phyloP scores from a whole-genome alignment of 2,797 vertebrate species.

The Pipistrellus pygmaeus region DNA sequence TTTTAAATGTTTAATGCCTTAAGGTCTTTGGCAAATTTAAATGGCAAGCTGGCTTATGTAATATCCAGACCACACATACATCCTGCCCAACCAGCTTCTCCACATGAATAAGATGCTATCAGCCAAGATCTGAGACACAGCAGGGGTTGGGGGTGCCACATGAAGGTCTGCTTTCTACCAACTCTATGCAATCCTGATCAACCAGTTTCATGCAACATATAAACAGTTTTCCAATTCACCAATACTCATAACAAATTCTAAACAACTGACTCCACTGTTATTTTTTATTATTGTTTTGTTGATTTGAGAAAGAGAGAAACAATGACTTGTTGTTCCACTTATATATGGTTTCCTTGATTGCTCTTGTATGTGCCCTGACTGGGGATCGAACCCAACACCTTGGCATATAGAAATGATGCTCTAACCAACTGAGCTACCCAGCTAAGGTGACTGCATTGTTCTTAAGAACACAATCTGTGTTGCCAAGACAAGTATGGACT shows the following conservation, averaged over 20 bases:
- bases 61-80: conserved; percentile 48
- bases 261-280: neutral
- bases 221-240: conserved; percentile 36
- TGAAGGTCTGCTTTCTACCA: conserved; percentile 38
- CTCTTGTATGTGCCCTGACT: neutral
- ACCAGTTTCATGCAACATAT: neutral
- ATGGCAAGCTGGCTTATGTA: conserved; percentile 21
- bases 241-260: neutral
- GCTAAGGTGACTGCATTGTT: neutral
- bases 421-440: neutral
- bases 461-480: neutral
- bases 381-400: neutral
- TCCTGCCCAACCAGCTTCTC: conserved; percentile 62
- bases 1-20: conserved; percentile 18
- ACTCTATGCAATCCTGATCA: conserved; percentile 17
- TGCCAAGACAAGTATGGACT: neutral
- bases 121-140: neutral
- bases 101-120: conserved; percentile 34
- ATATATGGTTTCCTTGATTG: neutral
- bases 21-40: conserved; percentile 51
- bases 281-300: neutral
- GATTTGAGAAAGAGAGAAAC: neutral
- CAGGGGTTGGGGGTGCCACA: conserved; percentile 3
- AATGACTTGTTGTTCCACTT: neutral
- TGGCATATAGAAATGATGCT: neutral